Evolutionary conservation across 2,888 invertebrate genomes (phyloP).

Genomic region (Campopleginae sp.): DNA sequence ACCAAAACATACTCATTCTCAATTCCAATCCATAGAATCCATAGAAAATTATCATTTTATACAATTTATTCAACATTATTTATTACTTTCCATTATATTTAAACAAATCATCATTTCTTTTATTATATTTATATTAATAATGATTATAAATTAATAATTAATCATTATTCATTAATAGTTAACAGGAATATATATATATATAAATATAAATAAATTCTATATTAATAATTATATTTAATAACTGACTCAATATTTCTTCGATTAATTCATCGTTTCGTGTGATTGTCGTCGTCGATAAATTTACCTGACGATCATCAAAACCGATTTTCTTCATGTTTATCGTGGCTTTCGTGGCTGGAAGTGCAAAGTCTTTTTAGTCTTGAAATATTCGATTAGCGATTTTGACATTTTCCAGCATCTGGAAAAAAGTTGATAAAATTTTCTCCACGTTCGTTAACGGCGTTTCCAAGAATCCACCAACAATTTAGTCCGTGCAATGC

Average conservation of each 20-base stretch:
- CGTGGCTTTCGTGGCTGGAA: too few relatives aligned
- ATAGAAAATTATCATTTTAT: too few relatives aligned
- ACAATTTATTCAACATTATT: too few relatives aligned
- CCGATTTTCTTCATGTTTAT: not conserved
- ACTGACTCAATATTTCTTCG: not conserved
- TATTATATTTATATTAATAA: too few relatives aligned
- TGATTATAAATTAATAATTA: too few relatives aligned
- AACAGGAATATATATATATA: too few relatives aligned
- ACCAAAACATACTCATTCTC: not conserved
- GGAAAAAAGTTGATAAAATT: not conserved
- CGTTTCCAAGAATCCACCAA: not conserved
- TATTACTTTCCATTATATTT: too few relatives aligned
- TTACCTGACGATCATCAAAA: not conserved
- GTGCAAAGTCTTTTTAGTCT: not conserved
- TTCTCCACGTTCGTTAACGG: not conserved
- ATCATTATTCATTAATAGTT: too few relatives aligned
- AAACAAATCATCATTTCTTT: too few relatives aligned
- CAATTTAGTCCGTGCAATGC: not conserved
- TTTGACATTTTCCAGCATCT: slow-evolving; percentile 8
- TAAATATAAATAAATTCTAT: too few relatives aligned
- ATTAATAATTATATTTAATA: too few relatives aligned
- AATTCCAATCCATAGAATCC: too few relatives aligned
- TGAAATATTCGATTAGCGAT: slow-evolving; percentile 5
- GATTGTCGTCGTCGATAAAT: not conserved
- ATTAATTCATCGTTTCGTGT: not conserved